Percentiles rank a stretch among this genome's conserved stretches.
Conservation (phyloP, 2,113 vertebrate genomes). For the Ovibos moschatus region DNA sequence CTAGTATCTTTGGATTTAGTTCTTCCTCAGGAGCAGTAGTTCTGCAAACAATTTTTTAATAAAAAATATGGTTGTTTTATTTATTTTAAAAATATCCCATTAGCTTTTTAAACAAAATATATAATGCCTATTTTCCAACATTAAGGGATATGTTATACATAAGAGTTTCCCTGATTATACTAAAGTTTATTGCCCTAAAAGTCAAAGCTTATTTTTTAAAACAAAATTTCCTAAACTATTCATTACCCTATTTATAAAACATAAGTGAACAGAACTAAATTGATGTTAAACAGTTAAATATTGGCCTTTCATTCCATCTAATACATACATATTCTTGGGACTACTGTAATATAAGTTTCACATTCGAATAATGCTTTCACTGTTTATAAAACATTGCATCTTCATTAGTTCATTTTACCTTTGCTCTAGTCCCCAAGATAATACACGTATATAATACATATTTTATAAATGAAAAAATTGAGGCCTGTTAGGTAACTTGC, state of each 20-base stretch:
- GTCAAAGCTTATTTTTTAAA: neutral
- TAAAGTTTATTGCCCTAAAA: slow-evolving; percentile 1
- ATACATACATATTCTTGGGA: neutral
- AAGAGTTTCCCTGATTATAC: neutral
- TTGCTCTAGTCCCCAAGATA: neutral
- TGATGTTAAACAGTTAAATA: neutral
- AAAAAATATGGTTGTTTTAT: slow-evolving; percentile 28
- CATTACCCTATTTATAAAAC: neutral
- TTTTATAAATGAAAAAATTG: slow-evolving; percentile 26
- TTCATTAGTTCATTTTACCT: neutral
- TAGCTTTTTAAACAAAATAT: slow-evolving; percentile 1
- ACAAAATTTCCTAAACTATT: neutral
- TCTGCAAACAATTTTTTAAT: slow-evolving; percentile 78
- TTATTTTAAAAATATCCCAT: neutral
- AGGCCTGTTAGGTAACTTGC: neutral
- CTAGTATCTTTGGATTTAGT: slow-evolving; percentile 86
- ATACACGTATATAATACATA: neutral
- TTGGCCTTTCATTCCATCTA: neutral
- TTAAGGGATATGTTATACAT: slow-evolving; percentile 8
- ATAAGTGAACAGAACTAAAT: neutral
- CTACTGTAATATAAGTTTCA: neutral
- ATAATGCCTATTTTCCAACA: slow-evolving; percentile 1
- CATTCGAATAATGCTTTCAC: neutral
- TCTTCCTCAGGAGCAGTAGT: slow-evolving; percentile 85
- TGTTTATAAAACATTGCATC: slow-evolving; percentile 8